Conservation (phyloP, 2,113 vertebrate genomes). For the Cyphomyrus discorhynchus region DNA sequence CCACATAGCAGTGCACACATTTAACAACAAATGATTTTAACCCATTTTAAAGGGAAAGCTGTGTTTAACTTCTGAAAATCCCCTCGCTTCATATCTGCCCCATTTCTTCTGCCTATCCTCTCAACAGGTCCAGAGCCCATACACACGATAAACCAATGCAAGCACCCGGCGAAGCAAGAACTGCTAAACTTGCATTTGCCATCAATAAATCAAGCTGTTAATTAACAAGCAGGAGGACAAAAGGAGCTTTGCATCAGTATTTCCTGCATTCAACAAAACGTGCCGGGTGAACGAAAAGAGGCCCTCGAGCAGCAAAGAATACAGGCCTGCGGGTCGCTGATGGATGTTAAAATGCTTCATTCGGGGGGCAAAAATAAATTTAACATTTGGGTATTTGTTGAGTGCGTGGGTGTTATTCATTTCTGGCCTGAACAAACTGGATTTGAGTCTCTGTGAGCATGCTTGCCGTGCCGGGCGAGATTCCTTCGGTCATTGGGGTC, state of each 20-base stretch:
- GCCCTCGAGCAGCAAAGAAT: neutral
- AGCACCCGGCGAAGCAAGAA: neutral
- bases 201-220: neutral
- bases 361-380: neutral
- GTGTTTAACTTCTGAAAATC: neutral
- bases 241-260: neutral
- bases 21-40: neutral
- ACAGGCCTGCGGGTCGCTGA: neutral
- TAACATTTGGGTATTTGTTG: neutral
- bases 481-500: neutral
- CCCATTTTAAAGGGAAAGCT: neutral
- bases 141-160: neutral
- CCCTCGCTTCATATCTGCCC: neutral
- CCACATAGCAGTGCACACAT: neutral
- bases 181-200: neutral
- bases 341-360: neutral
- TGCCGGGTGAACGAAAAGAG: neutral
- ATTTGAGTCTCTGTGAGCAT: neutral
- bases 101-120: neutral
- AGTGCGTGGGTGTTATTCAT: neutral
- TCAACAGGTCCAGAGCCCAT: neutral
- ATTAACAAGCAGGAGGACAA: neutral
- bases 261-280: neutral
- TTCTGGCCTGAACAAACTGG: neutral
- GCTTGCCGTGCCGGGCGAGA: neutral